phyloP scores from a whole-genome alignment of 2,797 vertebrate species.

The Tokudaia muenninki region DNA sequence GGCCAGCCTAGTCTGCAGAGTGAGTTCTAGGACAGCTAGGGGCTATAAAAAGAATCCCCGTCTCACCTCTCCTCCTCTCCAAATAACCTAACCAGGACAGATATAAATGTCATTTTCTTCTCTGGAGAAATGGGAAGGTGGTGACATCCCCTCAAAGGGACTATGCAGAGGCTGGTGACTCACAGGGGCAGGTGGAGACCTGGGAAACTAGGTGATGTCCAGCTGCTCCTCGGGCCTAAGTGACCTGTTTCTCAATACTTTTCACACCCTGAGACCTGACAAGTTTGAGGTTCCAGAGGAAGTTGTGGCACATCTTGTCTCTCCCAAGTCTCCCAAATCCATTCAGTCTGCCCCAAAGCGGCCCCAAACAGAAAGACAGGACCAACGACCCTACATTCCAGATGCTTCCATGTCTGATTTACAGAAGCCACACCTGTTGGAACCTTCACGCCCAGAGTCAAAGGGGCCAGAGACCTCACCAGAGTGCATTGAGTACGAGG shows the following conservation, averaged over 20 bases:
- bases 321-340: not conserved
- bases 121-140: not conserved
- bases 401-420: not conserved
- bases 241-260: accelerated
- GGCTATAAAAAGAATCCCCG: not conserved
- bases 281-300: not conserved
- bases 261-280: not conserved
- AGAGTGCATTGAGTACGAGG: not conserved
- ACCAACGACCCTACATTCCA: accelerated
- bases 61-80: not conserved
- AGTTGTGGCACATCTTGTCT: not conserved
- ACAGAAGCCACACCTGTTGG: not conserved
- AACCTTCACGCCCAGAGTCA: not conserved
- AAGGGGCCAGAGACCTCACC: not conserved
- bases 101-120: not conserved
- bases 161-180: not conserved
- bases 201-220: no score
- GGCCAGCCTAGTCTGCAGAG: not conserved
- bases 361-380: not conserved
- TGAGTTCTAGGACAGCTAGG: not conserved
- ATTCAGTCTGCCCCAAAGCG: not conserved
- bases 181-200: no score
- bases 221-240: not conserved
- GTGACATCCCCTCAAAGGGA: not conserved
- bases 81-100: not conserved